A percentile compares a stretch with the other conserved stretches of the same genome.
Conservation (phyloP, 2,113 vertebrate genomes). For the Ophiodon elongatus region DNA sequence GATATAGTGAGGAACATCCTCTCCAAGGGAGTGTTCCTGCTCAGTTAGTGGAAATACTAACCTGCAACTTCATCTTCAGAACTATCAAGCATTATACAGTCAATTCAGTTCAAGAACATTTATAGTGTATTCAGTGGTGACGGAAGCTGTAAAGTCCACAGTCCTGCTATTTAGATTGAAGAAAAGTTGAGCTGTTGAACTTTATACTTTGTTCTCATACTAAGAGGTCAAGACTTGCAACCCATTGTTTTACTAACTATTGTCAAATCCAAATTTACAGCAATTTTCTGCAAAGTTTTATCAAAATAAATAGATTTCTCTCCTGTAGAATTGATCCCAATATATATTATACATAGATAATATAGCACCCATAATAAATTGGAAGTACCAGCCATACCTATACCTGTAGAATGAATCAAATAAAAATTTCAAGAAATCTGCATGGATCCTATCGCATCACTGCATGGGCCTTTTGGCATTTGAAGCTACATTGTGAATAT, state of each 20-base stretch:
- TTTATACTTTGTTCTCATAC: not conserved
- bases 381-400: not conserved
- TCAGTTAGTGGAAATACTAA: not conserved
- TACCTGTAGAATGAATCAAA: slow-evolving; percentile 2
- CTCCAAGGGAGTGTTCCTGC: not conserved
- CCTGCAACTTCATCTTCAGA: not conserved
- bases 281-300: not conserved
- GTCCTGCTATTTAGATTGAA: not conserved
- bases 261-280: not conserved
- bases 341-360: slow-evolving; percentile 1
- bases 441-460: not conserved
- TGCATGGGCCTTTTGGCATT: not conserved
- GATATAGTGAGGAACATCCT: not conserved
- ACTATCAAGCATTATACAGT: not conserved
- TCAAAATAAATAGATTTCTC: slow-evolving; percentile 29
- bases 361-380: not conserved
- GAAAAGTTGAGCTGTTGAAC: not conserved
- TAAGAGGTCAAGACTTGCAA: not conserved
- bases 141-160: not conserved
- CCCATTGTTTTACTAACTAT: not conserved
- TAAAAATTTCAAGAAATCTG: not conserved
- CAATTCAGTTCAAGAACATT: not conserved
- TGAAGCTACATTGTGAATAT: not conserved
- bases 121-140: not conserved
- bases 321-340: not conserved